phyloP scores from a whole-genome alignment of 2,113 vertebrate genomes.

The Hippocampus comes region DNA sequence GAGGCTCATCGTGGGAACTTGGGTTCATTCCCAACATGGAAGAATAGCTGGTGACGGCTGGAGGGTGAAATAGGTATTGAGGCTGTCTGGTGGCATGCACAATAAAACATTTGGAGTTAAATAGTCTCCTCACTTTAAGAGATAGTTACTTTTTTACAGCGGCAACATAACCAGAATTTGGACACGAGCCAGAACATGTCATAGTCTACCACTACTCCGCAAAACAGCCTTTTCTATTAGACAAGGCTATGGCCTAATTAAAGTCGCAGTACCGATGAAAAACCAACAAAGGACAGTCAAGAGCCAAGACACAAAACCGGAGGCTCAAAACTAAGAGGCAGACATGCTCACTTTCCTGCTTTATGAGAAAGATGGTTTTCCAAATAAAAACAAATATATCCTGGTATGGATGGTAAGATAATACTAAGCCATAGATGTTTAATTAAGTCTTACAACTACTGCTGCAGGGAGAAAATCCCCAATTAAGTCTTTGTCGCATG shows the following conservation, averaged over 20 bases:
- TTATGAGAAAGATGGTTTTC: not conserved
- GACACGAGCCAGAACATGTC: no score
- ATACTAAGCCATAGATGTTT: not conserved
- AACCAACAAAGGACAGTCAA: no score
- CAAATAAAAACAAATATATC: not conserved
- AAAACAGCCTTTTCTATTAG: no score
- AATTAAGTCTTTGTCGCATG: conserved; percentile 43
- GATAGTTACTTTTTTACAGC: not conserved
- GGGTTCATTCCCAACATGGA: conserved; percentile 52
- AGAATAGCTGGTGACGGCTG: conserved; percentile 30
- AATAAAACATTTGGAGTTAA: not conserved
- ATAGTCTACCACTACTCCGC: no score
- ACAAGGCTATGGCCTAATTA: no score
- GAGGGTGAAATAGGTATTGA: conserved; percentile 49
- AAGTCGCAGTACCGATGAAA: no score
- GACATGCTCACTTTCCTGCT: not conserved
- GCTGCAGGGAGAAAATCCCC: not conserved
- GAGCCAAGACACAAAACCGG: no score
- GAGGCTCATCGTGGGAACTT: conserved; percentile 62
- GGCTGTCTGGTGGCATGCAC: conserved; percentile 27
- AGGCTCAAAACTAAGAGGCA: no score
- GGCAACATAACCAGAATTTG: not conserved
- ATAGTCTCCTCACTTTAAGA: not conserved
- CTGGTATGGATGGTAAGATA: not conserved
- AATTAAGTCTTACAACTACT: not conserved